Evolutionary conservation across 2,888 invertebrate genomes (phyloP).

Genomic region (Dimorphilus gyrociliatus): DNA sequence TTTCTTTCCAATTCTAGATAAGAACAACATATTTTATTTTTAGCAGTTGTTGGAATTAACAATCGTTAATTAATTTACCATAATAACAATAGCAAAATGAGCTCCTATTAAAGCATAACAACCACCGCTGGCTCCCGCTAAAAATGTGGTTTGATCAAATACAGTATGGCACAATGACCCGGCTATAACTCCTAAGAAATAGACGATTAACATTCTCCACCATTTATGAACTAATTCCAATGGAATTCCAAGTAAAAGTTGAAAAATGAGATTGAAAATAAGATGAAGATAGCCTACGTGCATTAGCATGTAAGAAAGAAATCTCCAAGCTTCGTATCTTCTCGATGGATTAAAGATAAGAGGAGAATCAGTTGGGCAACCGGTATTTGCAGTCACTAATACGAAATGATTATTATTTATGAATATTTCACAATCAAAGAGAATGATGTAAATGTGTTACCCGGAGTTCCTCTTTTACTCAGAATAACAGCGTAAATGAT

Average conservation of each 20-base stretch:
- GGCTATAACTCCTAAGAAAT: constrained; percentile 37
- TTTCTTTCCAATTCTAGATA: constrained; percentile 81
- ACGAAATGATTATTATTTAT: too few relatives aligned
- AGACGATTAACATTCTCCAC: constrained; percentile 60
- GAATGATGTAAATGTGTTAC: too few relatives aligned
- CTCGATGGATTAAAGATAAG: constrained; percentile 75
- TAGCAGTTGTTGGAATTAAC: too few relatives aligned
- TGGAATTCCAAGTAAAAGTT: constrained; percentile 77
- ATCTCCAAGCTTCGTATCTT: constrained; percentile 78
- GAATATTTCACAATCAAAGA: too few relatives aligned
- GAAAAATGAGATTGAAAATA: constrained; percentile 72
- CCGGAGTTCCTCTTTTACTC: background rate
- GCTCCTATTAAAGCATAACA: constrained; percentile 85
- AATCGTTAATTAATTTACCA: constrained; percentile 46
- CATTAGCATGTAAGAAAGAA: constrained; percentile 83
- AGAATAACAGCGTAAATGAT: background rate
- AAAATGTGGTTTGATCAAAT: constrained; percentile 41
- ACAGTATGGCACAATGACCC: constrained; percentile 41
- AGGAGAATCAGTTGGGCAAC: constrained; percentile 60
- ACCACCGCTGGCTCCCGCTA: constrained; percentile 87
- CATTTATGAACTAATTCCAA: constrained; percentile 89
- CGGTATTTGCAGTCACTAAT: constrained; percentile 41
- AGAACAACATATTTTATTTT: background rate
- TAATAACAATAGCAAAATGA: constrained; percentile 74
- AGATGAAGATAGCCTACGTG: constrained; percentile 79